Conservation (phyloP, 2,113 vertebrate genomes). For the Ivindomyrus marchei region DNA sequence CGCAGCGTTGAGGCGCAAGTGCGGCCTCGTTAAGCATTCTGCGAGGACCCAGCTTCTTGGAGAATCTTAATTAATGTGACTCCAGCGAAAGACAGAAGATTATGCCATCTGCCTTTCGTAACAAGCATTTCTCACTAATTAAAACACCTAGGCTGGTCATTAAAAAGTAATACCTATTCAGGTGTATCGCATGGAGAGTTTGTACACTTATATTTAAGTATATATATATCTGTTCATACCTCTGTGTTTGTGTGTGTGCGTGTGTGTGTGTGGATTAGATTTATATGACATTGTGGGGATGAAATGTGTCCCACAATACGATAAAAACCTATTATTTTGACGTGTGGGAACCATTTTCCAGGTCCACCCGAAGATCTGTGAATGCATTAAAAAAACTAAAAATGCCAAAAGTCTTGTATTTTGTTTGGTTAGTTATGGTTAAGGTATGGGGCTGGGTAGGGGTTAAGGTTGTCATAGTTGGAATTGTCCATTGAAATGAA, state of each 20-base stretch:
- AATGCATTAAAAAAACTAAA: background rate
- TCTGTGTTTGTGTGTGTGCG: background rate
- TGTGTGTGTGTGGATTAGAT: background rate
- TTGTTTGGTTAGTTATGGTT: background rate
- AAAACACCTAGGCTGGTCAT: conserved; percentile 72
- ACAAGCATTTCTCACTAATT: conserved; percentile 77
- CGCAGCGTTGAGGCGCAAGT: conserved; percentile 58
- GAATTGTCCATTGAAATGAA: background rate
- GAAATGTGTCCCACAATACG: no score
- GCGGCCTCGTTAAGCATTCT: conserved; percentile 71
- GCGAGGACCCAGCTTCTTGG: conserved; percentile 63
- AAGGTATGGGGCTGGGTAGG: background rate
- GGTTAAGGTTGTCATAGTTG: background rate
- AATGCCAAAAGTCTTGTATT: background rate
- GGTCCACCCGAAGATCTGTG: background rate
- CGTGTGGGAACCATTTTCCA: background rate
- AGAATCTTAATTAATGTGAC: conserved; percentile 87
- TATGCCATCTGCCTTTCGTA: conserved; percentile 77
- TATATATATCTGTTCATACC: conserved; percentile 35
- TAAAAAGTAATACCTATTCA: conserved; percentile 63
- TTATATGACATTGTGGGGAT: no score
- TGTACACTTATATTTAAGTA: conserved; percentile 47
- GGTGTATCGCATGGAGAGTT: conserved; percentile 49
- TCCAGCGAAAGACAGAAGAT: conserved; percentile 74
- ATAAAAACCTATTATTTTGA: background rate